Evolutionary conservation across 2,113 vertebrate genomes (phyloP).

Genomic region (Paradoxurus hermaphroditus): DNA sequence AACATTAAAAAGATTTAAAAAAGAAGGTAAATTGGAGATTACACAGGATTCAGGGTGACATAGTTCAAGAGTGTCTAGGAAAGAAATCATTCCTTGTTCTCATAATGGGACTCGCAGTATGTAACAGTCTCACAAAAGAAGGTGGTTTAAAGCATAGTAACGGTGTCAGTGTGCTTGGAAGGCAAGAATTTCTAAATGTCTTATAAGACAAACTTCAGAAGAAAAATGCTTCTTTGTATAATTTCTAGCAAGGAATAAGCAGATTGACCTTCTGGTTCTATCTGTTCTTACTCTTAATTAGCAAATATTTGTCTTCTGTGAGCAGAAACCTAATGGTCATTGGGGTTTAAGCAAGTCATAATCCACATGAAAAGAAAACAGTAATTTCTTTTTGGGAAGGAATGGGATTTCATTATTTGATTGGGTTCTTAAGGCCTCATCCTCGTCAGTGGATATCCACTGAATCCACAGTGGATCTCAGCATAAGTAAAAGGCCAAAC

Average conservation of each 20-base stretch:
- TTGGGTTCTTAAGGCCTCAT: constrained; percentile 65
- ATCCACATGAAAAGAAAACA: constrained; percentile 72
- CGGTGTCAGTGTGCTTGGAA: background rate
- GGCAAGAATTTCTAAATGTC: constrained; percentile 26
- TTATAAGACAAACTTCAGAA: constrained; percentile 28
- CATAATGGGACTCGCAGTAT: background rate
- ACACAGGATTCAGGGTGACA: background rate
- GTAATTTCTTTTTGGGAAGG: constrained; percentile 67
- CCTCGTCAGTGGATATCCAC: constrained; percentile 22
- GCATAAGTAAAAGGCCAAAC: constrained; percentile 45
- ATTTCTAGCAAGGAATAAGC: constrained; percentile 45
- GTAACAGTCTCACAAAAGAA: background rate
- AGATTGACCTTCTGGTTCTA: constrained; percentile 51
- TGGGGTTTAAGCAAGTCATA: constrained; percentile 64
- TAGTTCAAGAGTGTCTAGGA: background rate
- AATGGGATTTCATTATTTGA: constrained; percentile 69
- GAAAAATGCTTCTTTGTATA: background rate
- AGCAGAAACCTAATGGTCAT: constrained; percentile 52
- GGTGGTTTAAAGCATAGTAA: background rate
- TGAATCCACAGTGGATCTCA: constrained; percentile 22
- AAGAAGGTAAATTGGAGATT: background rate
- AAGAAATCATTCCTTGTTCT: constrained; percentile 20
- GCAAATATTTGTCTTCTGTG: constrained; percentile 76
- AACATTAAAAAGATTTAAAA: too few species aligned
- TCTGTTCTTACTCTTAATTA: constrained; percentile 69